Conservation (phyloP, 53 echinoderm and acorn worm genomes). For the Holothuria scabra region DNA sequence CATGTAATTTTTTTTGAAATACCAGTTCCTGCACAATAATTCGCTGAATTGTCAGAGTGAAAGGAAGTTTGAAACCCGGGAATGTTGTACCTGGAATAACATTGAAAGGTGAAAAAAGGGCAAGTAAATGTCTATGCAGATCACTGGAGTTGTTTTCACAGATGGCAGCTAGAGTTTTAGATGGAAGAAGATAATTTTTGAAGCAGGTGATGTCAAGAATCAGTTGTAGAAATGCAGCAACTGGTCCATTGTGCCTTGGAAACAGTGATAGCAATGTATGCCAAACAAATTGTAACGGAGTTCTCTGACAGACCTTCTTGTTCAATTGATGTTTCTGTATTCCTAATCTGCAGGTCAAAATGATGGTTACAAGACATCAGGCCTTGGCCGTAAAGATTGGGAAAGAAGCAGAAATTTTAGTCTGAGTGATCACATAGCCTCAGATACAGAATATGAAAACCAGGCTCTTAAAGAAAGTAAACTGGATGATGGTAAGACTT, state of each 20-base stretch:
- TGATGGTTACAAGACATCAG: slow-evolving; percentile 77
- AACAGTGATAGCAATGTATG: too few species aligned
- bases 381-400: slow-evolving; percentile 74
- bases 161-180: neutral
- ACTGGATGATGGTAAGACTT: slow-evolving; percentile 37
- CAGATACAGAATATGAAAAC: slow-evolving; percentile 99
- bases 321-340: neutral
- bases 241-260: too few species aligned
- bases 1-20: too few species aligned
- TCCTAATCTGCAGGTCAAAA: slow-evolving; percentile 66
- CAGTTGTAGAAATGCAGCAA: too few species aligned
- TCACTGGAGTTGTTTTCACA: neutral
- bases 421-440: slow-evolving; percentile 75
- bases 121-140: neutral
- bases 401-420: slow-evolving; percentile 69
- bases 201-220: too few species aligned
- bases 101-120: too few species aligned
- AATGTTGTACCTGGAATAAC: too few species aligned
- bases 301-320: neutral
- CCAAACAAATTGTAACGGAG: too few species aligned
- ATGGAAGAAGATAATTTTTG: too few species aligned
- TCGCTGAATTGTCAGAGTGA: too few species aligned
- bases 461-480: slow-evolving; percentile 87
- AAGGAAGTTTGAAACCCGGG: too few species aligned
- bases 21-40: too few species aligned